phyloP scores from a whole-genome alignment of 2,888 invertebrate species.

The Acanthococcus lagerstroemiae region DNA sequence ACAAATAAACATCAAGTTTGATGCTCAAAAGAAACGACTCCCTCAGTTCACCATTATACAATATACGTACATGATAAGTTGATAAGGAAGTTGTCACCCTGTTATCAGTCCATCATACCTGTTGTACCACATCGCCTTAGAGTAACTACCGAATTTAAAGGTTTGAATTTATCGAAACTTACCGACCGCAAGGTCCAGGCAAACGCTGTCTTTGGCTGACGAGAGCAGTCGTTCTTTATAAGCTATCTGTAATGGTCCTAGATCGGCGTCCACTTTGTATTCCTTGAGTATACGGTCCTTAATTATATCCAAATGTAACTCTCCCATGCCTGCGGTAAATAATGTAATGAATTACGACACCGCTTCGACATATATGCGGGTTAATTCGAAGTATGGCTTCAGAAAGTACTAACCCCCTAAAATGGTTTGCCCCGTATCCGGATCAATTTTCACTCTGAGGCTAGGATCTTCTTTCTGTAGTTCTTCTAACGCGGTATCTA shows the following conservation, averaged over 20 bases:
- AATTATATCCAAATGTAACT: constrained; percentile 89
- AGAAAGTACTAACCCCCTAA: constrained; percentile 51
- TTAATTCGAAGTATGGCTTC: not conserved
- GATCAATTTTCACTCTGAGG: constrained; percentile 60
- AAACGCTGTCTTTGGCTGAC: constrained; percentile 44
- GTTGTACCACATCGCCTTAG: too few relatives aligned
- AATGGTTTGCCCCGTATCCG: constrained; percentile 77
- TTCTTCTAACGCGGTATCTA: constrained; percentile 71
- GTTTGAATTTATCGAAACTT: not conserved
- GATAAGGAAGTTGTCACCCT: too few relatives aligned
- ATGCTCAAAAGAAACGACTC: too few relatives aligned
- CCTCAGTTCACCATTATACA: too few relatives aligned
- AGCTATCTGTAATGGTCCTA: constrained; percentile 85
- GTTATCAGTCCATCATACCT: too few relatives aligned
- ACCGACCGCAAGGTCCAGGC: constrained; percentile 27
- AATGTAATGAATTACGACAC: not conserved
- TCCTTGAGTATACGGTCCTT: constrained; percentile 77
- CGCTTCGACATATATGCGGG: constrained; percentile 8
- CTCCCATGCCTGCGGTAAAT: constrained; percentile 74
- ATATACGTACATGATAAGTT: too few relatives aligned
- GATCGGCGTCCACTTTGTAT: constrained; percentile 79
- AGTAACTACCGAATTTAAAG: not conserved
- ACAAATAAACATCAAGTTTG: too few relatives aligned
- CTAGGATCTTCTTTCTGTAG: constrained; percentile 87
- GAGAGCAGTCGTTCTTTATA: constrained; percentile 66